These are phyloP conservation scores for Cairina moschata DNA, from an alignment of 2,113 vertebrate species.

Conservation along the genomic window DNA sequence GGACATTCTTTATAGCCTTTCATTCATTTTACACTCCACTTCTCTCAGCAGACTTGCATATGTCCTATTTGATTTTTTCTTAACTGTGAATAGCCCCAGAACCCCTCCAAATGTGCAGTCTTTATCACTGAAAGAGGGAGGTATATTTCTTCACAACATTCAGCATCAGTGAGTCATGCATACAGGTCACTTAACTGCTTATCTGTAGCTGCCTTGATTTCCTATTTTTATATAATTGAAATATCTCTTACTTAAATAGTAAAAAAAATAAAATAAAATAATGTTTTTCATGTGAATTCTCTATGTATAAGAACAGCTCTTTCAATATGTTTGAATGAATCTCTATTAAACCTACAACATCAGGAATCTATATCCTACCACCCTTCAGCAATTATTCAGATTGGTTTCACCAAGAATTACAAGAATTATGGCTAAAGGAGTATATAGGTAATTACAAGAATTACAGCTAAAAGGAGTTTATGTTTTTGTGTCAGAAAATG, in stretches of 20 bases:
- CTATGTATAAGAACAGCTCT: background rate
- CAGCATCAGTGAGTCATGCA: accelerated
- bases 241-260: background rate
- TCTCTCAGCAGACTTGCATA: background rate
- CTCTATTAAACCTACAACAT: background rate
- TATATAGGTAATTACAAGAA: background rate
- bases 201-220: background rate
- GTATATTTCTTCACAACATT: background rate
- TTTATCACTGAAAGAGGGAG: background rate
- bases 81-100: background rate
- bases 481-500: background rate
- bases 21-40: background rate
- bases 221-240: background rate
- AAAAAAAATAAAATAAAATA: background rate
- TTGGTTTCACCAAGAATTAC: background rate
- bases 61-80: background rate
- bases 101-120: background rate
- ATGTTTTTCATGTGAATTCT: background rate
- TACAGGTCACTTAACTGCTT: background rate
- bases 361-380: background rate
- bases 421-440: background rate
- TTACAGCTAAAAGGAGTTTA: background rate
- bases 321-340: background rate
- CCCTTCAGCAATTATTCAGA: background rate
- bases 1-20: background rate